Percentiles rank a stretch among this genome's conserved stretches.
phyloP scores from a whole-genome alignment of 2,888 invertebrate species.

The Drosophila longiperda region DNA sequence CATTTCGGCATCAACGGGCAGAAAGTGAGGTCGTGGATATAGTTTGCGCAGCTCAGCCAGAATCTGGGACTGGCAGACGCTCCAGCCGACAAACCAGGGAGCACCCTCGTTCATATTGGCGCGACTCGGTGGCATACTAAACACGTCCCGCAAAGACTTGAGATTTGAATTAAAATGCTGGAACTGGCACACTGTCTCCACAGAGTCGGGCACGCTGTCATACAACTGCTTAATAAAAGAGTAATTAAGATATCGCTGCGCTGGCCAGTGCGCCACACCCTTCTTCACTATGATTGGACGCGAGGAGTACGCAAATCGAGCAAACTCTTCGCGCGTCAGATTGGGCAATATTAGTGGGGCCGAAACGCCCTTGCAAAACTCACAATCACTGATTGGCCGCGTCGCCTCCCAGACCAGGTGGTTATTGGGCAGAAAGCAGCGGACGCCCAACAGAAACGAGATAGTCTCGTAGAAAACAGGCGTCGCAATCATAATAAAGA shows the following conservation, averaged over 20 bases:
- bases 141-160: slow-evolving; percentile 90
- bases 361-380: slow-evolving; percentile 89
- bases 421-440: slow-evolving; percentile 93
- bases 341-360: slow-evolving; percentile 89
- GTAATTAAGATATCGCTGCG: slow-evolving; percentile 88
- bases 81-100: slow-evolving; percentile 97
- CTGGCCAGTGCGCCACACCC: slow-evolving; percentile 91
- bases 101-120: slow-evolving; percentile 87
- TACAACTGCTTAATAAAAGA: slow-evolving; percentile 90
- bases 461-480: slow-evolving; percentile 83
- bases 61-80: slow-evolving; percentile 94
- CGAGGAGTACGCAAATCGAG: slow-evolving; percentile 91
- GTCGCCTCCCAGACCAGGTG: slow-evolving; percentile 95
- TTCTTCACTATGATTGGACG: slow-evolving; percentile 92
- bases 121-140: slow-evolving; percentile 89
- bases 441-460: slow-evolving; percentile 86
- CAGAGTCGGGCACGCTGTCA: slow-evolving; percentile 88
- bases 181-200: slow-evolving; percentile 94
- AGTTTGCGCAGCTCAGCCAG: slow-evolving; percentile 90
- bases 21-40: slow-evolving; percentile 93
- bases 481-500: slow-evolving; percentile 83
- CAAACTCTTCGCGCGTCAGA: slow-evolving; percentile 89
- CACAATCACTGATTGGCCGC: slow-evolving; percentile 92
- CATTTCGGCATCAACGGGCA: slow-evolving; percentile 95
- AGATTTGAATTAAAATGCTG: slow-evolving; percentile 94